These are phyloP conservation scores for Norana najaformis DNA, from an alignment of 2,888 invertebrate genomes.

Conservation along the genomic window DNA sequence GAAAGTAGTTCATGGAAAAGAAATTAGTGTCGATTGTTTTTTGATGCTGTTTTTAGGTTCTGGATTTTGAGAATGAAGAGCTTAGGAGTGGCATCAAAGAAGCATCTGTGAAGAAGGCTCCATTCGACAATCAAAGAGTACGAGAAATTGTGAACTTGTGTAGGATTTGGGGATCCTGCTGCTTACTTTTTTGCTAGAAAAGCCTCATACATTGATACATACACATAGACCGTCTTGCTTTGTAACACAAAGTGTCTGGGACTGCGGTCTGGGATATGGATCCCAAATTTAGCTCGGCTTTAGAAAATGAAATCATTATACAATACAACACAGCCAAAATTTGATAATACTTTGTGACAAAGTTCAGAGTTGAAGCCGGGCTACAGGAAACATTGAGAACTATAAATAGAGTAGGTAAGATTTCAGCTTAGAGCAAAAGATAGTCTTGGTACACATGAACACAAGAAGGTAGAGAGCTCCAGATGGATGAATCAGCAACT, in stretches of 20 bases:
- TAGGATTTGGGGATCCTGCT: background rate
- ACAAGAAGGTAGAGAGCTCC: no score
- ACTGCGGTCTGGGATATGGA: no score
- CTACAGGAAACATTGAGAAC: no score
- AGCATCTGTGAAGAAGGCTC: constrained; percentile 62
- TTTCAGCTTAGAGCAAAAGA: no score
- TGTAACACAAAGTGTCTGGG: no score
- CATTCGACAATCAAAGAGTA: constrained; percentile 56
- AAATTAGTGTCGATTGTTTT: background rate
- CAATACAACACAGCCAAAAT: no score
- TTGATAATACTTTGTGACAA: no score
- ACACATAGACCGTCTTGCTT: background rate
- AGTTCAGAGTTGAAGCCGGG: no score
- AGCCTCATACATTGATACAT: background rate
- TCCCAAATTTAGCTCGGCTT: background rate
- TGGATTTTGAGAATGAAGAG: constrained; percentile 59
- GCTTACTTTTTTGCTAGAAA: background rate
- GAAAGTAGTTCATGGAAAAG: background rate
- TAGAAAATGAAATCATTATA: no score
- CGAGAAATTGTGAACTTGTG: constrained; percentile 21
- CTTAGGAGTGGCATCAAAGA: constrained; percentile 50
- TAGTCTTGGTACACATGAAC: no score
- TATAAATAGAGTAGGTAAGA: no score
- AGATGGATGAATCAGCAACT: no score
- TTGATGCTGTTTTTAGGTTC: constrained; percentile 48